These are phyloP conservation scores for Acrobeloides nanus DNA, from an alignment of 2,888 invertebrate genomes.

Conservation along the genomic window DNA sequence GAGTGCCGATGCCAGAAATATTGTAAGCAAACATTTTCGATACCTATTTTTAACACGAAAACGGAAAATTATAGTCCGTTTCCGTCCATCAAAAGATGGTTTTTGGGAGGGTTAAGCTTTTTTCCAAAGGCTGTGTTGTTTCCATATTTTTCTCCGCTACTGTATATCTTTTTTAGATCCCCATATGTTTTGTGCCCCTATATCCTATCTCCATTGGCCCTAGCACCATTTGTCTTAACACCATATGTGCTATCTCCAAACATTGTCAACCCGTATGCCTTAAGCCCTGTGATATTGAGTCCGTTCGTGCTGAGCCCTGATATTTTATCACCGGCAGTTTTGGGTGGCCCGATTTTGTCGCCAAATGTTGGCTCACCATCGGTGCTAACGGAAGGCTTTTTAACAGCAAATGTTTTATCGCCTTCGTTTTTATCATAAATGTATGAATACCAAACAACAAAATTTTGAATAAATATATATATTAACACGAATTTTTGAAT, in stretches of 20 bases:
- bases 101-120: too few relatives aligned
- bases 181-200: conserved; percentile 13
- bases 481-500: too few relatives aligned
- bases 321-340: conserved; percentile 1
- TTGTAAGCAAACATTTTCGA: conserved; percentile 20
- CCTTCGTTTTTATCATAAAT: conserved; percentile 36
- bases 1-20: conserved; percentile 29
- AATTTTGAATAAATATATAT: too few relatives aligned
- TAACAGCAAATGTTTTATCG: conserved; percentile 43
- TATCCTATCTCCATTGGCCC: conserved; percentile 26
- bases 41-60: too few relatives aligned
- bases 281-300: conserved; percentile 1
- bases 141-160: too few relatives aligned
- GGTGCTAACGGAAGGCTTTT: conserved; percentile 33
- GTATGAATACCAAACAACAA: too few relatives aligned
- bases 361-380: conserved; percentile 44
- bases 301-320: not conserved
- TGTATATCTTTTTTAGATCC: too few relatives aligned
- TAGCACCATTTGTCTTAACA: conserved; percentile 35
- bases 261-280: conserved; percentile 37
- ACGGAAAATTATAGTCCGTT: too few relatives aligned
- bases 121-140: too few relatives aligned
- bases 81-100: too few relatives aligned
- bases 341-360: conserved; percentile 42
- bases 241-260: conserved; percentile 36